Percentiles rank a stretch among this genome's conserved stretches.
phyloP scores from a whole-genome alignment of 2,888 invertebrate genomes.

The Drosophila longiperda region DNA sequence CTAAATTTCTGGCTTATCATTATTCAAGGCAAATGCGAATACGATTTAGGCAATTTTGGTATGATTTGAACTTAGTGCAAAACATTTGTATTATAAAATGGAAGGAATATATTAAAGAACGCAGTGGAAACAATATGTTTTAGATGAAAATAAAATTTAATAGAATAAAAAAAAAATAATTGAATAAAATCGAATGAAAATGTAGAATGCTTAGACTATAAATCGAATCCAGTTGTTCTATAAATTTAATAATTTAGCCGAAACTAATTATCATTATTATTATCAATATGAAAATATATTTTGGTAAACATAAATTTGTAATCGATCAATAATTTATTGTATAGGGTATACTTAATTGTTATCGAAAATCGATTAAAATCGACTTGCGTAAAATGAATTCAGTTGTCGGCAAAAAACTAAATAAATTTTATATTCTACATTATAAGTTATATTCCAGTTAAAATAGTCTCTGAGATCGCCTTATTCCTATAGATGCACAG shows the following conservation, averaged over 20 bases:
- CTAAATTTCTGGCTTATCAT: conserved; percentile 29
- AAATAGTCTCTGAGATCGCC: background rate
- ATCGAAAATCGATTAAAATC: background rate
- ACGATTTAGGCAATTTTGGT: background rate
- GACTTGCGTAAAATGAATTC: background rate
- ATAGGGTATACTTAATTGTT: background rate
- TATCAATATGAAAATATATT: background rate
- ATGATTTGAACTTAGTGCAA: background rate
- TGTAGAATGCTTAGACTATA: no score
- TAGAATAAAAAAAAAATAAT: no score
- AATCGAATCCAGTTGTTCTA: background rate
- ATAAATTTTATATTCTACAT: rapidly evolving
- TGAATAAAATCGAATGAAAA: no score
- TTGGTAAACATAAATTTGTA: background rate
- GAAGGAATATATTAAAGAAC: no score
- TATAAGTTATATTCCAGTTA: background rate
- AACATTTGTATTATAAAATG: background rate
- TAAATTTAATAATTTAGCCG: background rate
- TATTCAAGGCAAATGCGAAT: conserved; percentile 37
- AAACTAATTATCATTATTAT: rapidly evolving
- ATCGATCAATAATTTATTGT: background rate
- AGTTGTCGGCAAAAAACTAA: background rate
- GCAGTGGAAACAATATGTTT: no score
- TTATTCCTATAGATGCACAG: background rate
- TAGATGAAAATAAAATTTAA: no score